Evolutionary conservation across 2,797 vertebrate genomes (phyloP), one percentile per base, ranked within the genome.

Genomic region (Macroramphosus scolopax): DNA sequence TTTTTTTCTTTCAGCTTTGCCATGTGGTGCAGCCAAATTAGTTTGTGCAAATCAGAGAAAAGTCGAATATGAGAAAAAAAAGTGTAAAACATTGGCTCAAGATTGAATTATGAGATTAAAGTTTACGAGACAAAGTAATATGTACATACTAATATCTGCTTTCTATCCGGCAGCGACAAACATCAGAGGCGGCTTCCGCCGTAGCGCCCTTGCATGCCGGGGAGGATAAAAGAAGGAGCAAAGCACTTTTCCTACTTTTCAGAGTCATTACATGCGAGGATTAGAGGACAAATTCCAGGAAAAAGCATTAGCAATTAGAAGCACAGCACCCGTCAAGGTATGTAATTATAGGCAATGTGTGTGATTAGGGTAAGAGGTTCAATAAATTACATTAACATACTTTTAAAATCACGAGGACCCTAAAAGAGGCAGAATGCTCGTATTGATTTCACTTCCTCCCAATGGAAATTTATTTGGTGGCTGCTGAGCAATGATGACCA

Each of bases 351-450:
- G 85, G 81, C 84, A 87, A 88, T 88, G 88, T 82, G 77, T 72
- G 84, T 90, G 89, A 91, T 90, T 90, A 90, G 87, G 85, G 82
- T 88, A 88, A 90, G 77, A 90, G 88, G 87, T 84, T 88, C 87
- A 78, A 89, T 91, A 90, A 89, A 92, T 90, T 88, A 88, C 87
- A 89, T 90, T 90, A 91, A 89, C 89, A 88, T 89, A 88, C 88
- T 88, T 89, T 89, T 77, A 85, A 86, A 87, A 83, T 86, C 84
- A 80, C 70, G 79, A 79, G 80, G 68, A 72, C 67, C 78, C 76
- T 80, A 81, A 86, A 86, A 85, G 77, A 85, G 76, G 81, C 72
- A 74, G 82, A 87, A 88, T 75, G 82, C 61, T 51, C 29, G 1
- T 86, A 92, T 92, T 52, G 89, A 92, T 91, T 89, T 89, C 49